A percentile compares a stretch with the other conserved stretches of the same genome.
These are phyloP conservation scores for Nomada goodeniana DNA, from an alignment of 2,888 invertebrate species.

Conservation along the genomic window DNA sequence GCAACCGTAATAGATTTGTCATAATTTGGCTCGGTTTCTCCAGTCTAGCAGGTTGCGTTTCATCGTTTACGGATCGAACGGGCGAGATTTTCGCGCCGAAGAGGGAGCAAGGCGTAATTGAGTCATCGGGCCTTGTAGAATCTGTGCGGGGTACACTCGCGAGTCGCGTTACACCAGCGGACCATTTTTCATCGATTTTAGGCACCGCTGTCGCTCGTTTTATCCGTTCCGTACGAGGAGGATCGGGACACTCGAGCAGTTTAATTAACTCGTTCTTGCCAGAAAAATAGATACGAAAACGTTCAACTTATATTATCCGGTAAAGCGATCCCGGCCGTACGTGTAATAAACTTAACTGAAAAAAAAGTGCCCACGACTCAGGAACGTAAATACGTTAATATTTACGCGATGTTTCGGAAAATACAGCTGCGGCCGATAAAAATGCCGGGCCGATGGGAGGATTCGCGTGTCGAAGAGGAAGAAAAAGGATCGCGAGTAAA, in stretches of 20 bases:
- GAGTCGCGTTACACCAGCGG: conserved; percentile 15
- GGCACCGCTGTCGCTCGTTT: conserved; percentile 44
- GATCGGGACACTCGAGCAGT: background rate
- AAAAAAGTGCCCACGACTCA: background rate
- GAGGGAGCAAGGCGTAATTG: conserved; percentile 25
- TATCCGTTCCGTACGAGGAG: conserved; percentile 3
- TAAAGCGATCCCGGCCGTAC: conserved; percentile 4
- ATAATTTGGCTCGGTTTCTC: conserved; percentile 55
- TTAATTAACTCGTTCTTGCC: conserved; percentile 56
- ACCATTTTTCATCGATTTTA: conserved; percentile 47
- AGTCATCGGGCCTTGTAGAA: conserved; percentile 6
- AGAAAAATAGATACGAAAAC: conserved; percentile 46
- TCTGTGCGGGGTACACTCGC: background rate
- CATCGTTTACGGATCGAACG: conserved; percentile 54
- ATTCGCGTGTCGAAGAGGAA: conserved; percentile 5
- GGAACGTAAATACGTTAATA: conserved; percentile 57
- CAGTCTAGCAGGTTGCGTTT: conserved; percentile 26
- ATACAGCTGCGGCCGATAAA: conserved; percentile 28
- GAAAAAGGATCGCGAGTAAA: conserved; percentile 2
- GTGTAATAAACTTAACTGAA: conserved; percentile 44
- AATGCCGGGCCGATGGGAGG: conserved; percentile 15
- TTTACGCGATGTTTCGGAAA: conserved; percentile 52
- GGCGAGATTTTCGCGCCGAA: background rate
- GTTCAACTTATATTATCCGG: conserved; percentile 36
- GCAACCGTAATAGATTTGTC: conserved; percentile 52